Evolutionary conservation across 2,888 invertebrate species (phyloP).

Genomic region (Rhorus exstirpatorius): DNA sequence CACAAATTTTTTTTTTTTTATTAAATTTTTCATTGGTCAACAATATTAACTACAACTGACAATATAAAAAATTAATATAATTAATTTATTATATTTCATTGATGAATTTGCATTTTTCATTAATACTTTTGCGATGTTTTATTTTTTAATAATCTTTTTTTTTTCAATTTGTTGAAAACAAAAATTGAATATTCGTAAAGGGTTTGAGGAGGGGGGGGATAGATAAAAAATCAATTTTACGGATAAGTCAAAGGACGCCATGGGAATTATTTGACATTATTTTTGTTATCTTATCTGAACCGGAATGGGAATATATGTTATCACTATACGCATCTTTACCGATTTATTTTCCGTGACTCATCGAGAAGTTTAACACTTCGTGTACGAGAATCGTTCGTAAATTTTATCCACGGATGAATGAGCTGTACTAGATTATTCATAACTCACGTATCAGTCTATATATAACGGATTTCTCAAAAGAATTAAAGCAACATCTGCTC

Average conservation of each 20-base stretch:
- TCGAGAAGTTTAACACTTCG: constrained; percentile 35
- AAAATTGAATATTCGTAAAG: constrained; percentile 1
- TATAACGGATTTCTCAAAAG: background rate
- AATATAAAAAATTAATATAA: no score
- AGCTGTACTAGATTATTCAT: constrained; percentile 54
- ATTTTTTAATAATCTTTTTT: background rate
- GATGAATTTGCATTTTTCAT: no score
- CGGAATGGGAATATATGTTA: constrained; percentile 72
- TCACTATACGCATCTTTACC: constrained; percentile 56
- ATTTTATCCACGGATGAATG: constrained; percentile 44
- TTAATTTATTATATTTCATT: no score
- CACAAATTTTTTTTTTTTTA: no score
- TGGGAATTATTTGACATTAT: constrained; percentile 50
- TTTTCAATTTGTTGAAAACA: background rate
- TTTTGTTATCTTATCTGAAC: constrained; percentile 77
- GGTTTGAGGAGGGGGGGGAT: background rate
- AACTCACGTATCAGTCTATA: background rate
- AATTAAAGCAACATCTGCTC: no score
- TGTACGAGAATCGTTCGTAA: constrained; percentile 38
- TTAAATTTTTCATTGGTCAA: no score
- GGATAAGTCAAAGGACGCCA: constrained; percentile 9
- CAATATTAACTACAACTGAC: no score
- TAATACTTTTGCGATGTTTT: no score
- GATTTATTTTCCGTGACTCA: constrained; percentile 39
- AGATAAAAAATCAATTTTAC: constrained; percentile 28